Evolutionary conservation across 2,797 vertebrate genomes (phyloP).

Genomic region (Allobates femoralis): DNA sequence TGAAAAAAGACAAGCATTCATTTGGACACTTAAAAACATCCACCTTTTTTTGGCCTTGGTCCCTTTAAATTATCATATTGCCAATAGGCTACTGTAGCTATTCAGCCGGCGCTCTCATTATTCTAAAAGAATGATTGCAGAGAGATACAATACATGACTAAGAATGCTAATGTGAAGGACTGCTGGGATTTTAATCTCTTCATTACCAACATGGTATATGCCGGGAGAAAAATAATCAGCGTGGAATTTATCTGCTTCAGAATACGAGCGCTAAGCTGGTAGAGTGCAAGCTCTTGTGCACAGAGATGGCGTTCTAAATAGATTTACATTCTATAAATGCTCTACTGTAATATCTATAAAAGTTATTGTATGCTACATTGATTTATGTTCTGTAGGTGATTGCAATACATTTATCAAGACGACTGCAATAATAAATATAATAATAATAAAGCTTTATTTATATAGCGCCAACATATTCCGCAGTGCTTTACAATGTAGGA

Average conservation of each 20-base stretch:
- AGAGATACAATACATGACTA: conserved; percentile 49
- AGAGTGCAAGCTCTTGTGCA: background rate
- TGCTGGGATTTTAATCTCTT: conserved; percentile 40
- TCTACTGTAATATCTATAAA: no score
- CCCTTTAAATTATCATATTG: conserved; percentile 62
- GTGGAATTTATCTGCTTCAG: background rate
- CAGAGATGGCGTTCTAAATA: background rate
- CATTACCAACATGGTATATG: conserved; percentile 39
- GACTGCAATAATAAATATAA: no score
- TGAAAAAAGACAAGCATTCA: conserved; percentile 53
- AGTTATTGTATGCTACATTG: background rate
- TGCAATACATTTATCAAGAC: no score
- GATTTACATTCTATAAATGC: background rate
- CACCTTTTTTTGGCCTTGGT: conserved; percentile 13
- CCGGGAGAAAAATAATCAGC: conserved; percentile 8
- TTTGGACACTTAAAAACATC: conserved; percentile 60
- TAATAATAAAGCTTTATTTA: no score
- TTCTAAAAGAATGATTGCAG: conserved; percentile 53
- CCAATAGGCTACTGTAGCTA: conserved; percentile 47
- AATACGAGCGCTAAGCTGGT: background rate
- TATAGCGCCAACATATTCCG: no score
- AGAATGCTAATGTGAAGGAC: conserved; percentile 45
- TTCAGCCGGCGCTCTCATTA: conserved; percentile 48
- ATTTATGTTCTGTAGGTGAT: background rate
- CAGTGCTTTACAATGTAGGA: background rate